Conservation (phyloP, 2,888 invertebrate species). For the Caenorhabditis angaria region DNA sequence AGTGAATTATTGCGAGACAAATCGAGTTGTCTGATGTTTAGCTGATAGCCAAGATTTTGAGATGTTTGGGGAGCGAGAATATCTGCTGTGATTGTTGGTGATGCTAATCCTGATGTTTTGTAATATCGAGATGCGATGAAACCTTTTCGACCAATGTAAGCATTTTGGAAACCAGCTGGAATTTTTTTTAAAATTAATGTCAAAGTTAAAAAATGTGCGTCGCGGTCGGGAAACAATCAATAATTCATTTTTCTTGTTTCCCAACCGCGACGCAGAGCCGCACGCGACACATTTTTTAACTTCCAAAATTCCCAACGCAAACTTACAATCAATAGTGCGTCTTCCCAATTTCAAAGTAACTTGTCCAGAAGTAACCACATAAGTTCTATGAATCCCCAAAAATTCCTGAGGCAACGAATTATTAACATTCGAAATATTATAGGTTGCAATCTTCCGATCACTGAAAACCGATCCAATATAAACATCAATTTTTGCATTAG, state of each 20-base stretch:
- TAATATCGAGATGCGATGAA: conserved; percentile 3
- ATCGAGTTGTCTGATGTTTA: neutral
- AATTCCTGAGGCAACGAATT: neutral
- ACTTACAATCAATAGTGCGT: neutral
- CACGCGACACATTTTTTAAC: neutral
- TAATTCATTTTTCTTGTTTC: too few species aligned
- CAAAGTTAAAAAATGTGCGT: too few species aligned
- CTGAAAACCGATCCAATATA: neutral
- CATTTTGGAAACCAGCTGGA: neutral
- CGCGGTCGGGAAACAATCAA: too few species aligned
- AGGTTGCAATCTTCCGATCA: neutral
- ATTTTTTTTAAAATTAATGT: too few species aligned
- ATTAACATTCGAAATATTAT: neutral
- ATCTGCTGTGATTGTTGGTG: neutral
- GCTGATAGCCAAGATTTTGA: neutral
- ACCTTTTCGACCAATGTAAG: neutral
- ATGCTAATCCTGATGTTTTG: neutral
- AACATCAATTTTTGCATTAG: neutral
- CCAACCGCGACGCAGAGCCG: too few species aligned
- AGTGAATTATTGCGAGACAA: neutral
- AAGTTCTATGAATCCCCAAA: conserved; percentile 1
- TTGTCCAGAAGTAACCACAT: neutral
- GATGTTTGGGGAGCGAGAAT: neutral
- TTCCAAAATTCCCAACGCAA: neutral
- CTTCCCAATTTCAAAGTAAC: neutral